Base-by-base conservation (phyloP, 2,797 vertebrate genomes). In the Eremophila alpestris region DNA sequence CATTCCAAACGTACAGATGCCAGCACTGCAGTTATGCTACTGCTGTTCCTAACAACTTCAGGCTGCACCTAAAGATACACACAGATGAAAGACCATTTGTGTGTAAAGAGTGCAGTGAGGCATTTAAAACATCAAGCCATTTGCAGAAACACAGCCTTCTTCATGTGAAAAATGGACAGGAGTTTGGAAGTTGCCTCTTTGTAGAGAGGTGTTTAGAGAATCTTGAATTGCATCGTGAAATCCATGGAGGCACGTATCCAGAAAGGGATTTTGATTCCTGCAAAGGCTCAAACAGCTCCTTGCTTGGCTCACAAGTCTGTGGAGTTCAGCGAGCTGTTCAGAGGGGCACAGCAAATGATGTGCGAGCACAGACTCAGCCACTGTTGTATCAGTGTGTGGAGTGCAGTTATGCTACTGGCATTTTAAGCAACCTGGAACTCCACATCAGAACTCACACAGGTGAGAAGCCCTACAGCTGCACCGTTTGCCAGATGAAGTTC, bases 391-490 rank as follows among this genome's bases (percentile, higher is more conserved):
- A 83, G 34, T 97, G 96, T 58, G 41, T 16, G 12, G 91, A 96
- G 46, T 97, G 96, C 1, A 51, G 19, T 30, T 97, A 97, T 0
- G 3, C 74, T n/a, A 97, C 96, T 24, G 71, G 15, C 1, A 1
- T 23, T 56, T 81, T 94, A 60, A 69, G 83, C 55, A 96, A 90
- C 73, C 91, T 97, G 19, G 29, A 74, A 3, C 41, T 96, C 4
- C 96, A 97, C 3, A 1, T 89, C 24, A 96, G 95, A 54, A 97
- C 70, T 40, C 96, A 97, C 62, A 96, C 96, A 3, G 96, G 91
- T 19, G 96, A 96, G 89, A 96, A 29, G 45, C 96, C 96, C 20
- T 94, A 94, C 79, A 83, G 55, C 89, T 97, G 96, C 67, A 65
- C 29, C 0, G 0, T 90, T 48, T 97, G 96, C 40, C 93, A 96